Conservation (phyloP, 1,140 invertebrate species). For the Aphis gossypii region DNA sequence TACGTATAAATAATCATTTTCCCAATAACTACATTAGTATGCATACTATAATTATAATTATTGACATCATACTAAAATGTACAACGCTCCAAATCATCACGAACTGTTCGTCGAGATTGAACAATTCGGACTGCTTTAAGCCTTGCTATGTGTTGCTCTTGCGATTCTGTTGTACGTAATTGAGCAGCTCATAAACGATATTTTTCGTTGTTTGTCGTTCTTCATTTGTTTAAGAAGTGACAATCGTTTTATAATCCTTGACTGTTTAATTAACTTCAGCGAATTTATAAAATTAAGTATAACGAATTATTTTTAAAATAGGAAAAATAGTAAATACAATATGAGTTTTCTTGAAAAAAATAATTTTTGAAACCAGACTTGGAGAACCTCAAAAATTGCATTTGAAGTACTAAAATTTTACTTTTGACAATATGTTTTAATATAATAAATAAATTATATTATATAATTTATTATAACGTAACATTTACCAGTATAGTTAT, state of each 20-base stretch:
- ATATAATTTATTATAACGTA: no score
- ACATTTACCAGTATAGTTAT: no score
- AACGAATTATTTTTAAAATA: no score
- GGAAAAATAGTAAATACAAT: no score
- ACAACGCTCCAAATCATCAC: neutral
- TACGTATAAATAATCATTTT: neutral
- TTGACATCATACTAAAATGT: neutral
- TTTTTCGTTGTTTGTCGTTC: neutral
- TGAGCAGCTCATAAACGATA: neutral
- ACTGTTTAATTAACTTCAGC: neutral
- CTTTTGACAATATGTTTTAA: no score
- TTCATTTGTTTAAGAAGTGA: neutral
- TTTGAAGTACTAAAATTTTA: no score
- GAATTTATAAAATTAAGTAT: no score
- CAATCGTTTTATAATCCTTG: neutral
- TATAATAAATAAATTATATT: no score
- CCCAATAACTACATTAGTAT: neutral
- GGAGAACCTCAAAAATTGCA: no score
- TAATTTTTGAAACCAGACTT: no score
- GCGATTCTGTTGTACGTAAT: neutral
- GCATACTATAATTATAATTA: neutral
- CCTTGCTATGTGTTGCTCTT: neutral
- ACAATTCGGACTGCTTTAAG: neutral
- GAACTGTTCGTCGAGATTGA: neutral
- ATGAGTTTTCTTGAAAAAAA: no score